A percentile compares a stretch with the other conserved stretches of the same genome.
Conservation (phyloP, 2,797 vertebrate genomes). For the Sciaenops ocellatus region DNA sequence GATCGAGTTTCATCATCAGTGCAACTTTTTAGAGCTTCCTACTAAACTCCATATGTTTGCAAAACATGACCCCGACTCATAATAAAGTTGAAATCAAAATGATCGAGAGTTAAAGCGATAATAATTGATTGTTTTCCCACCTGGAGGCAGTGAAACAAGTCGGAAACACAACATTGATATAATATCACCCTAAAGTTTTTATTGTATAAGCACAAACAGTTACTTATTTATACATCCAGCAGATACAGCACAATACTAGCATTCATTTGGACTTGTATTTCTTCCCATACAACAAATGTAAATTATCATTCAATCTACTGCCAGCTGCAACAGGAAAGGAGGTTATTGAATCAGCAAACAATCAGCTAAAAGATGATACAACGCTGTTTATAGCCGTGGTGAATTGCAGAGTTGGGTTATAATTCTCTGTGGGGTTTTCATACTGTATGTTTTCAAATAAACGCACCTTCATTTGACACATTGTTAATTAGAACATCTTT, state of each 20-base stretch:
- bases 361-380: background rate
- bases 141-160: background rate
- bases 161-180: background rate
- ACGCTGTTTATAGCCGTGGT: background rate
- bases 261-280: background rate
- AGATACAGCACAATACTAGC: background rate
- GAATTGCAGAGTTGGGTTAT: background rate
- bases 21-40: background rate
- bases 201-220: background rate
- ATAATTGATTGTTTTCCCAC: background rate
- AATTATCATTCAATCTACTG: background rate
- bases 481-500: background rate
- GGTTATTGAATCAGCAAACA: no score
- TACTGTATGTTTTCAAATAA: background rate
- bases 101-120: background rate
- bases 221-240: background rate
- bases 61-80: background rate
- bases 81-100: background rate
- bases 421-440: background rate
- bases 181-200: background rate
- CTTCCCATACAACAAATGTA: background rate
- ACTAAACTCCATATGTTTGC: background rate
- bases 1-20: background rate
- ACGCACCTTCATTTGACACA: background rate
- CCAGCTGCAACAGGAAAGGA: no score